Evolutionary conservation across 2,113 vertebrate species (phyloP).

Genomic region (Hippopotamus amphibius): DNA sequence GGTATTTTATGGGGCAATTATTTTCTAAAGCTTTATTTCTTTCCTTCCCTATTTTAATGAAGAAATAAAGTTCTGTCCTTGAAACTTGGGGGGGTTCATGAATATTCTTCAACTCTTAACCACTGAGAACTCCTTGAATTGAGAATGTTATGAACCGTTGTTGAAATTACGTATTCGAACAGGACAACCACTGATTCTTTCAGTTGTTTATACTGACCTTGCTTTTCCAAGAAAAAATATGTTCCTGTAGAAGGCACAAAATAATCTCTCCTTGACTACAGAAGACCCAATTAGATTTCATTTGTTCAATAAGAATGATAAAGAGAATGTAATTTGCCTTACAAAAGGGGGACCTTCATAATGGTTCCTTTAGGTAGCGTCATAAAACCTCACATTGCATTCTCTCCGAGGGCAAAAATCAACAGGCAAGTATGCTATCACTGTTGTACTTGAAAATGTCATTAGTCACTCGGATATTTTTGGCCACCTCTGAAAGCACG

Average conservation of each 20-base stretch:
- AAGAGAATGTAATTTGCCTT: slow-evolving; percentile 82
- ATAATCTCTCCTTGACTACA: slow-evolving; percentile 70
- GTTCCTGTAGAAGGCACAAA: not conserved
- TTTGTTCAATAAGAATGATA: slow-evolving; percentile 71
- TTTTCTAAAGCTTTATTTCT: not conserved
- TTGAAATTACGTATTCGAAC: slow-evolving; percentile 74
- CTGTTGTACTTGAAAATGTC: not conserved
- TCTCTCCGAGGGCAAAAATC: slow-evolving; percentile 47
- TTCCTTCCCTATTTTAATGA: slow-evolving; percentile 44
- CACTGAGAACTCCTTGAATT: slow-evolving; percentile 40
- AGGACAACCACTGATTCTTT: slow-evolving; percentile 60
- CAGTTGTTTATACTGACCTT: slow-evolving; percentile 78
- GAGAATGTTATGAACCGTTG: slow-evolving; percentile 51
- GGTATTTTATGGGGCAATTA: not conserved
- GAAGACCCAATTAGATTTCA: slow-evolving; percentile 80
- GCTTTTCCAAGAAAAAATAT: slow-evolving; percentile 65
- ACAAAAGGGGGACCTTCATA: slow-evolving; percentile 53
- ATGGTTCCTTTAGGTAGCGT: not conserved
- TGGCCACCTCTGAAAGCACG: not conserved
- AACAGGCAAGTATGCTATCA: slow-evolving; percentile 51
- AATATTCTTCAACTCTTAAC: slow-evolving; percentile 63
- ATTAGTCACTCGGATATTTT: not conserved
- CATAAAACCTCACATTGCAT: slow-evolving; percentile 59
- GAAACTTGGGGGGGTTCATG: slow-evolving; percentile 34
- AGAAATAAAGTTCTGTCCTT: not conserved